Evolutionary conservation across 2,888 invertebrate genomes (phyloP).

Genomic region (Zhuqinia jingwanae): DNA sequence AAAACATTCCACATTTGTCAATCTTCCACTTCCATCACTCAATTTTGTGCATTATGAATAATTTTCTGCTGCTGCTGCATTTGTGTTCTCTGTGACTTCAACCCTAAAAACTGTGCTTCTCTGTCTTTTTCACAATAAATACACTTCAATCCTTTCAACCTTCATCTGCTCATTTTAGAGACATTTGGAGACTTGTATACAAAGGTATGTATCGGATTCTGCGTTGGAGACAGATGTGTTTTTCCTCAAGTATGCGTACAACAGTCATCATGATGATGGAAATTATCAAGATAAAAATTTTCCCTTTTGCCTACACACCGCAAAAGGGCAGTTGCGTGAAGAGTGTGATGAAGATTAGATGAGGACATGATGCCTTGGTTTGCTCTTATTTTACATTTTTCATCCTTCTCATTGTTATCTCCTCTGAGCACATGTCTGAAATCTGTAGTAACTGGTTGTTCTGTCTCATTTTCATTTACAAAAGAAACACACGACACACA

Average conservation of each 20-base stretch:
- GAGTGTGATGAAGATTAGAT: not conserved
- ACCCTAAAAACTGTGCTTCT: not conserved
- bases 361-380: not conserved
- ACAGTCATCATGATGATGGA: too few species aligned
- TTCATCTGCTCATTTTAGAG: constrained; percentile 4
- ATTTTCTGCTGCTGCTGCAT: not conserved
- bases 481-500: not conserved
- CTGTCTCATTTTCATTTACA: not conserved
- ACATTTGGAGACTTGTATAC: not conserved
- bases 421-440: not conserved
- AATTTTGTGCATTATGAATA: constrained; percentile 46
- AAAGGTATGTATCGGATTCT: not conserved
- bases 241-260: constrained; percentile 42
- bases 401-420: not conserved
- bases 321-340: constrained; percentile 17
- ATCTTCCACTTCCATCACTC: constrained; percentile 27
- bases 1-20: not conserved
- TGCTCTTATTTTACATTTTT: not conserved
- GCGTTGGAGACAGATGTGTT: constrained; percentile 52
- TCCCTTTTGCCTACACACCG: not conserved
- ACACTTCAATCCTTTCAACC: constrained; percentile 12
- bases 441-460: too few species aligned
- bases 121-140: constrained; percentile 38
- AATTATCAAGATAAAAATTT: constrained; percentile 22
- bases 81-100: too few species aligned